These are phyloP conservation scores for Silurus aristotelis DNA, from an alignment of 2,797 vertebrate species.

Conservation along the genomic window DNA sequence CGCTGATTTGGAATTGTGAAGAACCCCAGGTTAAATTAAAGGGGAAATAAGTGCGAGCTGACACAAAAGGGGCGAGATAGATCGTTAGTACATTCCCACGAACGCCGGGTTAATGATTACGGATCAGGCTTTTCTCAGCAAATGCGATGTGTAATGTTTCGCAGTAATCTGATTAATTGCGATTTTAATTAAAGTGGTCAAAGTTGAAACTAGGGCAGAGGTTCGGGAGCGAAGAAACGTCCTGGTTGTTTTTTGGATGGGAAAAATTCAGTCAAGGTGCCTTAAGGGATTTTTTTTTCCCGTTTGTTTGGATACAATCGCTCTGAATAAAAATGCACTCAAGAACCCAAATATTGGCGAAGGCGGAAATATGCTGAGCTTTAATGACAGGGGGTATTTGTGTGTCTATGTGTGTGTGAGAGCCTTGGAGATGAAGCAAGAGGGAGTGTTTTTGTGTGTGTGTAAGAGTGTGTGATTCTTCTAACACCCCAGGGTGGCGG, in stretches of 20 bases:
- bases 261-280: neutral
- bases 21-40: conserved; percentile 3
- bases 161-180: conserved; percentile 19
- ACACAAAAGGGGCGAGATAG: conserved; percentile 20
- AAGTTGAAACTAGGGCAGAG: neutral
- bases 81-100: conserved; percentile 35
- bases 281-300: neutral
- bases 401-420: conserved; percentile 30
- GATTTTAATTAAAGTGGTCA: conserved; percentile 26
- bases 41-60: conserved; percentile 12
- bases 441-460: conserved; percentile 19
- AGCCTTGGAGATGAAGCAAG: conserved; percentile 24
- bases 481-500: conserved; percentile 52
- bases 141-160: neutral
- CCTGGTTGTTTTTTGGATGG: conserved; percentile 1
- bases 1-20: neutral
- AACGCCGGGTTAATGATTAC: conserved; percentile 31
- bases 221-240: neutral
- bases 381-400: conserved; percentile 22
- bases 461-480: conserved; percentile 30
- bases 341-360: neutral
- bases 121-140: neutral
- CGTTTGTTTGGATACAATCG: conserved; percentile 31
- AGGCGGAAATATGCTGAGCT: neutral
- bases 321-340: conserved; percentile 16